Evolutionary conservation across 1,140 invertebrate species (phyloP).

Genomic region (Solen grandis): DNA sequence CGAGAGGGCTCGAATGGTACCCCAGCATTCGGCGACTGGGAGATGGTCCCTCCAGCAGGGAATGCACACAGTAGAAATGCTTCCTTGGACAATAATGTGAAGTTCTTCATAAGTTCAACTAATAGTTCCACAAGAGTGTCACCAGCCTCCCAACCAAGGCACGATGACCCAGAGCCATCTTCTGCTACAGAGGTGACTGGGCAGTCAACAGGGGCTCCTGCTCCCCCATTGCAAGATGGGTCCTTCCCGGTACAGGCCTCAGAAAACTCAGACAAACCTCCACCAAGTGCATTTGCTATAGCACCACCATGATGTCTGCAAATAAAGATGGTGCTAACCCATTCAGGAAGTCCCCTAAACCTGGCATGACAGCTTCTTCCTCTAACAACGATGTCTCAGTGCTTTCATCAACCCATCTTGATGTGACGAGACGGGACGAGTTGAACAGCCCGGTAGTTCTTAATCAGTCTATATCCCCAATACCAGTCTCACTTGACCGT

Average conservation of each 20-base stretch:
- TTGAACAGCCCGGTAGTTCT: slow-evolving; percentile 48
- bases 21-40: slow-evolving; percentile 70
- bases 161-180: neutral
- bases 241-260: neutral
- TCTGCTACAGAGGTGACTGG: neutral
- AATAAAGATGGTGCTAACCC: slow-evolving; percentile 51
- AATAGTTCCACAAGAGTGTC: slow-evolving; percentile 56
- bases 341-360: slow-evolving; percentile 55
- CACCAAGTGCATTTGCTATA: slow-evolving; percentile 30
- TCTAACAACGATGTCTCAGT: slow-evolving; percentile 3
- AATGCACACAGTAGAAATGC: slow-evolving; percentile 62
- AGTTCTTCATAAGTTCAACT: slow-evolving; percentile 63
- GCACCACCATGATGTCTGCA: slow-evolving; percentile 31
- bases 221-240: neutral
- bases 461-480: slow-evolving; percentile 46
- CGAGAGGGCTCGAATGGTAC: slow-evolving; percentile 37
- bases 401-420: slow-evolving; percentile 29
- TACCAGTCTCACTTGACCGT: slow-evolving; percentile 2
- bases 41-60: slow-evolving; percentile 63
- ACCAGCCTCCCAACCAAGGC: slow-evolving; percentile 25
- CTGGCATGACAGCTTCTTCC: neutral
- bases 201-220: neutral
- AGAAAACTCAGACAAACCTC: slow-evolving; percentile 7
- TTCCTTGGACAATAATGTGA: slow-evolving; percentile 69
- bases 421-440: slow-evolving; percentile 22